These are phyloP conservation scores for Neomicropteryx cornuta DNA, from an alignment of 1,140 invertebrate genomes.

Conservation along the genomic window DNA sequence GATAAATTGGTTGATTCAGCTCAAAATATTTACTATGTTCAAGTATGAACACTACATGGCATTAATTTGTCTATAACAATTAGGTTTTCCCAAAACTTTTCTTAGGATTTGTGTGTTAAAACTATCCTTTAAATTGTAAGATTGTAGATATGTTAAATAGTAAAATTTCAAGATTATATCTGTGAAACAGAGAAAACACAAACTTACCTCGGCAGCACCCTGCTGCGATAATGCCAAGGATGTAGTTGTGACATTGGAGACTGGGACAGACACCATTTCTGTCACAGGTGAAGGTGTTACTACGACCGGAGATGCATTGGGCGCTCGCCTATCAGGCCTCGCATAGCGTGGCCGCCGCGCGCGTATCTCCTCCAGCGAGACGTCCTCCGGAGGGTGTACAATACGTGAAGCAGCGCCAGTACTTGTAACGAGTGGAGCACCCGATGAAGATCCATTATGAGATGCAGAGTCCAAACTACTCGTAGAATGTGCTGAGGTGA, in stretches of 20 bases:
- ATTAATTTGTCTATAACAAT: neutral
- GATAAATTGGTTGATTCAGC: conserved; percentile 15
- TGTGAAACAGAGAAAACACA: neutral
- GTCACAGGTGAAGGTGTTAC: conserved; percentile 5
- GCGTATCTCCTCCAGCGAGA: conserved; percentile 82
- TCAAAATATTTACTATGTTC: conserved; percentile 21
- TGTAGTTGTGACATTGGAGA: too few species aligned
- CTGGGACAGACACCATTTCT: neutral
- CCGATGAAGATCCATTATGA: conserved; percentile 46
- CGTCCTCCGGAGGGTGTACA: conserved; percentile 88
- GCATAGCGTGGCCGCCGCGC: conserved; percentile 36
- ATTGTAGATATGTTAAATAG: too few species aligned
- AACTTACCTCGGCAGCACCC: neutral
- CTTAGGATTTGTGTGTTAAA: too few species aligned
- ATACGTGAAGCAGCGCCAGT: conserved; percentile 82
- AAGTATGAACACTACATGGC: conserved; percentile 15
- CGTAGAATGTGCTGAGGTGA: too few species aligned
- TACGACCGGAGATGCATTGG: conserved; percentile 5
- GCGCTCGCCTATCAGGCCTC: conserved; percentile 9
- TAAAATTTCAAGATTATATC: neutral
- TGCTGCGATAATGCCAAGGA: too few species aligned
- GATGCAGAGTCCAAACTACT: too few species aligned
- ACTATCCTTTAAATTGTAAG: too few species aligned
- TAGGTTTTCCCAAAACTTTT: too few species aligned
- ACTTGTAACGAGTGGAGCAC: conserved; percentile 61